phyloP scores from a whole-genome alignment of 2,113 vertebrate genomes.

The Cacatua alba region DNA sequence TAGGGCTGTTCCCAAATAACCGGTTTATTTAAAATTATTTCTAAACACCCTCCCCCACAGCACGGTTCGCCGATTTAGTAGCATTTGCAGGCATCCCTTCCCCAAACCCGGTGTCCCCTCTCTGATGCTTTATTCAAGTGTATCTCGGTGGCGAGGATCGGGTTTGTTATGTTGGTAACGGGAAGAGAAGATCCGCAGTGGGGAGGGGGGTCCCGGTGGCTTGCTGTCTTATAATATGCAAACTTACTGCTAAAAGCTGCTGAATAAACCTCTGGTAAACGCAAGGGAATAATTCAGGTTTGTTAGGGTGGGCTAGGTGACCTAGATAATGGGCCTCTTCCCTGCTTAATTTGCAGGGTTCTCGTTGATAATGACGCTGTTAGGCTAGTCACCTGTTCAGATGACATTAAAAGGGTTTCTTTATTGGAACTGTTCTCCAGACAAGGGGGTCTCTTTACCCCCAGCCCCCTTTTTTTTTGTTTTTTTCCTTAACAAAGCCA shows the following conservation, averaged over 20 bases:
- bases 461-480: too few relatives aligned
- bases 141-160: neutral
- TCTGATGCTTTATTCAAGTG: neutral
- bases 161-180: neutral
- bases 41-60: neutral
- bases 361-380: neutral
- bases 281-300: neutral
- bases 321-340: slow-evolving; percentile 49
- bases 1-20: neutral
- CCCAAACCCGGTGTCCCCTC: neutral
- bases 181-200: neutral
- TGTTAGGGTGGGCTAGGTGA: slow-evolving; percentile 45
- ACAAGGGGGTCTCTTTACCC: neutral
- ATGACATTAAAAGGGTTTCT: slow-evolving; percentile 20
- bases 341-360: slow-evolving; percentile 42
- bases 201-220: neutral
- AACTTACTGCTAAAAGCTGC: neutral
- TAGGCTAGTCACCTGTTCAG: slow-evolving; percentile 34
- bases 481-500: neutral
- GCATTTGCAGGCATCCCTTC: neutral
- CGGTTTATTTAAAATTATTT: neutral
- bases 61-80: neutral
- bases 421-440: neutral
- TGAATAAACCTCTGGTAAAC: neutral
- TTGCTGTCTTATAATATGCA: neutral